Evolutionary conservation across 2,113 vertebrate genomes (phyloP), one percentile per base, ranked within the genome.

Genomic region (Anhinga rufa): DNA sequence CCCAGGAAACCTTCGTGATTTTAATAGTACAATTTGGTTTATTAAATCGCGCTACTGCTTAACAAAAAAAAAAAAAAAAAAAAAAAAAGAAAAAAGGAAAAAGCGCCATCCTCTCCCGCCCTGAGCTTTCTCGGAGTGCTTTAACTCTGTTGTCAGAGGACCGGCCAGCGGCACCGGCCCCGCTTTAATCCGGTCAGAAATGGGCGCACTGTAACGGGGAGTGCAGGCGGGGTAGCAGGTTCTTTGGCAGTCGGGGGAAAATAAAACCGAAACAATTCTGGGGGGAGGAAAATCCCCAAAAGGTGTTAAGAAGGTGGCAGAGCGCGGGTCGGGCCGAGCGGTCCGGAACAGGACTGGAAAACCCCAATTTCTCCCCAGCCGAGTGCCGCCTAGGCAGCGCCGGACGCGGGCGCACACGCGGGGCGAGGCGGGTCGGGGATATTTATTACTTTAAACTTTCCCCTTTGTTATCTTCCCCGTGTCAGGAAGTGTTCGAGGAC

Each of bases 401-500:
- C 75, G 70, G 48, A 24, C 29, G 9, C 10, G 9, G 38, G 24
- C 17, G 14, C 49, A 49, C 34, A 48, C 3, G 21, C 12, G 12
- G 72, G 28, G 36, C 4, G 19, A 79, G 66, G 75, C 11, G 57
- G 42, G 19, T 68, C 28, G 48, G 31, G 12, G 57, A 64, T 93
- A 94, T 95, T 96, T 95, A 94, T 97, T 95, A 86, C 92, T 97
- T 97, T 94, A 93, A 96, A 96, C 93, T 95, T 97, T 97, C 92
- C 83, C 93, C 95, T 96, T 95, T 97, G 94, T 95, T 96, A 95
- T 95, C 95, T 94, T 86, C 61, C 28, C 42, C 7, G 51, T 90
- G 94, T 84, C 93, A 97, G 94, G 94, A 96, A 97, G 87, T 86
- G 93, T 90, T 91, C 79, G 64, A 90, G 60, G 75, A 95, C 90